These are phyloP conservation scores for Pycnomerus fuliginosus DNA, from an alignment of 2,888 invertebrate species.

Conservation along the genomic window DNA sequence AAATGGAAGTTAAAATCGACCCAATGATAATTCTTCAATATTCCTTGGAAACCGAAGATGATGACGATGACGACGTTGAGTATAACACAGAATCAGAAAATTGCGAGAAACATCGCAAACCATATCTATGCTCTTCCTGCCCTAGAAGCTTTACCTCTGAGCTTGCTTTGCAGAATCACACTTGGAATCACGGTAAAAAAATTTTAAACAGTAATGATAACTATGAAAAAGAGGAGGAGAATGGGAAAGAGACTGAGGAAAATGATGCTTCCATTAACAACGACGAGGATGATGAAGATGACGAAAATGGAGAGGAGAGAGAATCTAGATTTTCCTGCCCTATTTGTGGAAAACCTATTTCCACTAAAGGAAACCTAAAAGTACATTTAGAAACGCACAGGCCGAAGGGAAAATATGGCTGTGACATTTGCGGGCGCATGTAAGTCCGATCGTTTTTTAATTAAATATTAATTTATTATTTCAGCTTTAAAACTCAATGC, in stretches of 20 bases:
- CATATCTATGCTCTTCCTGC: slow-evolving; percentile 32
- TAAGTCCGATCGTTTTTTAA: slow-evolving; percentile 50
- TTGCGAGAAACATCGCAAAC: slow-evolving; percentile 30
- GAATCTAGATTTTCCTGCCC: slow-evolving; percentile 54
- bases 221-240: slow-evolving; percentile 21
- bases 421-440: slow-evolving; percentile 67
- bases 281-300: slow-evolving; percentile 24
- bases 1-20: slow-evolving; percentile 69
- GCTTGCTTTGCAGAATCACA: slow-evolving; percentile 31
- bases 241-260: slow-evolving; percentile 23
- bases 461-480: slow-evolving; percentile 1
- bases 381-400: slow-evolving; percentile 65
- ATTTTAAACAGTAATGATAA: slow-evolving; percentile 26
- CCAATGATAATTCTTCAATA: slow-evolving; percentile 68
- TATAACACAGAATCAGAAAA: slow-evolving; percentile 29
- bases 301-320: slow-evolving; percentile 27
- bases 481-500: slow-evolving; percentile 65
- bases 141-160: slow-evolving; percentile 33
- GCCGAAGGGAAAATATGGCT: slow-evolving; percentile 63
- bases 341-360: slow-evolving; percentile 62
- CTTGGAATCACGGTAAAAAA: slow-evolving; percentile 30
- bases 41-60: slow-evolving; percentile 54
- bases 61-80: slow-evolving; percentile 45
- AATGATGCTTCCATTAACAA: slow-evolving; percentile 22
- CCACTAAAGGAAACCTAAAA: slow-evolving; percentile 63